A percentile compares a stretch with the other conserved stretches of the same genome.
Evolutionary conservation across 1,140 invertebrate genomes (phyloP).

Genomic region (Nasonia giraulti): DNA sequence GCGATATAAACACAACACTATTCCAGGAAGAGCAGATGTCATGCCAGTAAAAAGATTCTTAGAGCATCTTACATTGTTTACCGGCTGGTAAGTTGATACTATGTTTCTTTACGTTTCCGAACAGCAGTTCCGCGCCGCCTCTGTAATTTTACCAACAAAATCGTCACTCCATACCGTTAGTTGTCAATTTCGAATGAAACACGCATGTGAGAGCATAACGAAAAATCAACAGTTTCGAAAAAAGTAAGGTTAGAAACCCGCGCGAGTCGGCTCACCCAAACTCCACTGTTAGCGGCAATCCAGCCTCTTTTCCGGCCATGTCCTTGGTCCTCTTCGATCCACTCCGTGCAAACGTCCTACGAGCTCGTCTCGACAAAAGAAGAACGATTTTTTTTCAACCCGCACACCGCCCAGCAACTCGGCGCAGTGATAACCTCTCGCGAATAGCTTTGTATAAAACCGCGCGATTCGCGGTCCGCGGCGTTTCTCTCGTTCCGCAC

Average conservation of each 20-base stretch:
- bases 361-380: not conserved
- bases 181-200: not conserved
- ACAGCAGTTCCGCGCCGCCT: constrained; percentile 91
- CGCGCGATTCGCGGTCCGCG: constrained; percentile 31
- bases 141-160: constrained; percentile 67
- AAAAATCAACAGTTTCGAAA: not conserved
- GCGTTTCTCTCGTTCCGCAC: constrained; percentile 13
- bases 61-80: constrained; percentile 71
- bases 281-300: constrained; percentile 60
- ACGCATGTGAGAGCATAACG: not conserved
- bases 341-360: not conserved
- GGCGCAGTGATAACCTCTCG: not conserved
- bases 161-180: not conserved
- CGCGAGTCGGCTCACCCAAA: constrained; percentile 62
- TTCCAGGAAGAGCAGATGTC: constrained; percentile 16
- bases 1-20: constrained; percentile 25
- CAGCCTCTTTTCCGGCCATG: not conserved
- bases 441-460: constrained; percentile 25
- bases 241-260: constrained; percentile 44
- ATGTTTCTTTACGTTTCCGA: constrained; percentile 87
- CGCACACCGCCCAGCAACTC: not conserved
- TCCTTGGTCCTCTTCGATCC: not conserved
- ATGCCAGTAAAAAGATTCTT: constrained; percentile 28
- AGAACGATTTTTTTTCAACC: not conserved
- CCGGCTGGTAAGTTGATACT: constrained; percentile 78